Evolutionary conservation across 2,888 invertebrate species (phyloP).

Genomic region (Dicyrtoma fusca): DNA sequence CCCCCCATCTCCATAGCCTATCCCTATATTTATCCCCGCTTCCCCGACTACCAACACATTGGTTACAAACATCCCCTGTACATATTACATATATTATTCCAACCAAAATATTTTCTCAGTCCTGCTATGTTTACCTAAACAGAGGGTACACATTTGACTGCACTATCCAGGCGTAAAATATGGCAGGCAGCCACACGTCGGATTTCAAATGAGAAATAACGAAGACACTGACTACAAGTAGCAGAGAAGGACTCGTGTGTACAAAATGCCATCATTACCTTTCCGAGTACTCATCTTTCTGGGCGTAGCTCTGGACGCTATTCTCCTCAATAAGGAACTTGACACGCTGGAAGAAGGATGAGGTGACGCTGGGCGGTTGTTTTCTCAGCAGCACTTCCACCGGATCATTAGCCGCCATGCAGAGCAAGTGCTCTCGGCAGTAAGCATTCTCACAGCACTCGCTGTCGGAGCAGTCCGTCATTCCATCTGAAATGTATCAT

Average conservation of each 20-base stretch:
- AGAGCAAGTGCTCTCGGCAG: slow-evolving; percentile 90
- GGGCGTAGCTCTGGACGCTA: slow-evolving; percentile 97
- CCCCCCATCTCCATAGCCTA: too few species aligned
- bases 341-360: slow-evolving; percentile 96
- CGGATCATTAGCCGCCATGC: slow-evolving; percentile 93
- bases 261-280: slow-evolving; percentile 69
- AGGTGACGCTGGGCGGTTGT: slow-evolving; percentile 94
- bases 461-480: slow-evolving; percentile 97
- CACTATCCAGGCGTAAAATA: too few species aligned
- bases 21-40: too few species aligned
- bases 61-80: too few species aligned
- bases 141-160: too few species aligned
- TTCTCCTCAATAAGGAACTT: slow-evolving; percentile 98
- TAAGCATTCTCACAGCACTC: slow-evolving; percentile 92
- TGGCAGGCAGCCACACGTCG: too few species aligned
- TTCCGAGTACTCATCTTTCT: slow-evolving; percentile 96
- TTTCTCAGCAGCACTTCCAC: slow-evolving; percentile 93
- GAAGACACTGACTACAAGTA: slow-evolving; percentile 13
- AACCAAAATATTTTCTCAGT: too few species aligned
- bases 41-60: too few species aligned
- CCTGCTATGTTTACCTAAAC: too few species aligned
- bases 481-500: slow-evolving; percentile 74
- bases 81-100: too few species aligned
- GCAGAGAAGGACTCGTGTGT: slow-evolving; percentile 7
- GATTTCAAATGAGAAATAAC: slow-evolving; percentile 10